Percentiles rank a stretch among this genome's conserved stretches.
Conservation (phyloP, 2,888 invertebrate genomes). For the Beris morrisii region DNA sequence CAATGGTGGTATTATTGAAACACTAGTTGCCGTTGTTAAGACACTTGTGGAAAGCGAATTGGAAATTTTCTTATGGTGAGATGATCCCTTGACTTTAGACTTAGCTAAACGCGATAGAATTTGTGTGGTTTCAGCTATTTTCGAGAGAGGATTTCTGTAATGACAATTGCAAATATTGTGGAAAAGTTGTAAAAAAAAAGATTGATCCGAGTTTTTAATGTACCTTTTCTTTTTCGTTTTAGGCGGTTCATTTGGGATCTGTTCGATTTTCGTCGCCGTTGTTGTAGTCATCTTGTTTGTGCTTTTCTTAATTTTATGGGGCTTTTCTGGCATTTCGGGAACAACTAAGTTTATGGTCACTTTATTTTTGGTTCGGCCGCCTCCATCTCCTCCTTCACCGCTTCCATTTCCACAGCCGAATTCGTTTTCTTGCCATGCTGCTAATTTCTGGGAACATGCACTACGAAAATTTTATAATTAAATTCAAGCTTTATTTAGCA, state of each 20-base stretch:
- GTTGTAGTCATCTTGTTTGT: slow-evolving; percentile 3
- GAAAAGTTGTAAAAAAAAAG: neutral
- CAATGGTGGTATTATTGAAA: slow-evolving; percentile 36
- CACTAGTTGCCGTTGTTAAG: slow-evolving; percentile 55
- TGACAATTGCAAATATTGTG: neutral
- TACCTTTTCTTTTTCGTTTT: slow-evolving; percentile 29
- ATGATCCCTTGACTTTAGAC: slow-evolving; percentile 31
- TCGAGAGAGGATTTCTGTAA: slow-evolving; percentile 45
- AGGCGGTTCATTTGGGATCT: slow-evolving; percentile 3
- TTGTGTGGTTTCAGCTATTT: slow-evolving; percentile 48
- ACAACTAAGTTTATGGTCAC: slow-evolving; percentile 36
- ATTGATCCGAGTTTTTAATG: neutral
- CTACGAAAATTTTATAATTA: slow-evolving; percentile 51
- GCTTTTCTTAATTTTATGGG: slow-evolving; percentile 10
- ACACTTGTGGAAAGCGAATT: slow-evolving; percentile 23
- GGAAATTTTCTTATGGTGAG: slow-evolving; percentile 22
- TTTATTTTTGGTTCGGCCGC: slow-evolving; percentile 28
- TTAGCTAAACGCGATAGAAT: slow-evolving; percentile 46
- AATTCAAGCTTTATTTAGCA: neutral
- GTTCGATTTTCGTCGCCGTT: neutral
- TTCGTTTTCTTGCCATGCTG: slow-evolving; percentile 50
- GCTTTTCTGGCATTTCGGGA: slow-evolving; percentile 28
- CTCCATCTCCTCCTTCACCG: neutral
- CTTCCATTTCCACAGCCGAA: neutral
- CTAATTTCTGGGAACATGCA: slow-evolving; percentile 68